Evolutionary conservation across 1,140 invertebrate species (phyloP).

Genomic region (Pemphigus obesinymphae): DNA sequence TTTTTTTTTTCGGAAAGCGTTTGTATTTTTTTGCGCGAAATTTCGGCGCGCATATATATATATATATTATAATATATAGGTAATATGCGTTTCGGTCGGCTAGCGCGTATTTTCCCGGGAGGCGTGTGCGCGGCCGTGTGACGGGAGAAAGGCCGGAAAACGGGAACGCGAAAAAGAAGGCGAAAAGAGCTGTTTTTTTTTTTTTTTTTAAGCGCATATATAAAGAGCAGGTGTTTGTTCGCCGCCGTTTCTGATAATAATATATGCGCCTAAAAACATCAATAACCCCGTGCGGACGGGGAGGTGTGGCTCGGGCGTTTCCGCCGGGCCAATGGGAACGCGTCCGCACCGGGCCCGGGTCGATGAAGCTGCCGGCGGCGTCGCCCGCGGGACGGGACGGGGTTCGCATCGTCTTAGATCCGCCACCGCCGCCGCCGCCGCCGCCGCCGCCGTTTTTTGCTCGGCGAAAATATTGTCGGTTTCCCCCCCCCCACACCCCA

Average conservation of each 20-base stretch:
- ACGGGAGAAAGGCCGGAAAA: not conserved
- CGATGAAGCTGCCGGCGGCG: not conserved
- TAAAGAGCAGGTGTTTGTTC: slow-evolving; percentile 35
- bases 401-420: slow-evolving; percentile 27
- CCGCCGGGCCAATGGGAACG: not conserved
- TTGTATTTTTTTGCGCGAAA: too few species aligned
- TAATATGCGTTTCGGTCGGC: not conserved
- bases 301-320: not conserved
- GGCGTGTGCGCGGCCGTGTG: not conserved
- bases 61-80: too few species aligned
- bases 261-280: slow-evolving; percentile 22
- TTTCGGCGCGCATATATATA: too few species aligned
- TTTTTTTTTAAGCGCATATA: not conserved
- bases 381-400: not conserved
- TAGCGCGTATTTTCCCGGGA: not conserved
- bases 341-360: not conserved
- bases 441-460: not conserved
- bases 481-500: not conserved
- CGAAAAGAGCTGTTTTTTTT: not conserved
- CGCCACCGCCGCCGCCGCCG: not conserved
- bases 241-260: not conserved
- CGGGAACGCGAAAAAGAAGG: not conserved
- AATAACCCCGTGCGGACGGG: slow-evolving; percentile 3
- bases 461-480: slow-evolving; percentile 19
- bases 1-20: too few species aligned